phyloP scores from a whole-genome alignment of 1,140 invertebrate genomes.

The Drosophila lacertosa region DNA sequence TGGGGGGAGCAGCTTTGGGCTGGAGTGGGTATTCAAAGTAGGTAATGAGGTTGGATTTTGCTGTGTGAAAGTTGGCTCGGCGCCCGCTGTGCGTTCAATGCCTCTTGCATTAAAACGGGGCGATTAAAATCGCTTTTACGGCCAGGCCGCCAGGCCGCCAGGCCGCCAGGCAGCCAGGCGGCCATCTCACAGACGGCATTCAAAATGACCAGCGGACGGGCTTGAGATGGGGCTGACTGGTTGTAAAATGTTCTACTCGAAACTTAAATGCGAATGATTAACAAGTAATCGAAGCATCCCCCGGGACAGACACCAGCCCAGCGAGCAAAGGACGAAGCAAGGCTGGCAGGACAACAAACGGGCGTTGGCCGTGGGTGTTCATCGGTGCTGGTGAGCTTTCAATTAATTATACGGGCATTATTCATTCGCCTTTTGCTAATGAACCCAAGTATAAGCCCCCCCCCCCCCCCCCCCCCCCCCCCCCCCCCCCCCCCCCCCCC shows the following conservation, averaged over 20 bases:
- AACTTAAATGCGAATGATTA: slow-evolving; percentile 65
- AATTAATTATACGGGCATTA: slow-evolving; percentile 45
- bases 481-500: too few species aligned
- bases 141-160: slow-evolving; percentile 21
- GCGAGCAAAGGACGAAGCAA: not conserved
- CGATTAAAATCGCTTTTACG: slow-evolving; percentile 57
- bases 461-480: too few species aligned
- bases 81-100: slow-evolving; percentile 14
- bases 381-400: slow-evolving; percentile 7
- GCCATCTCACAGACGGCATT: not conserved
- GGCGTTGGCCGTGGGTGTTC: not conserved
- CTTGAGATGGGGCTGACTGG: not conserved
- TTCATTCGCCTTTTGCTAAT: slow-evolving; percentile 32
- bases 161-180: too few species aligned
- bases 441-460: slow-evolving; percentile 15
- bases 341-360: not conserved
- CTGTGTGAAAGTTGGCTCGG: not conserved
- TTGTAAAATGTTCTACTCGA: slow-evolving; percentile 43
- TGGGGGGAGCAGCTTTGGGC: not conserved
- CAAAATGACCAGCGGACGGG: not conserved
- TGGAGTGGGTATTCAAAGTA: slow-evolving; percentile 5
- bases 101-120: slow-evolving; percentile 29
- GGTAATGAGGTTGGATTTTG: slow-evolving; percentile 10
- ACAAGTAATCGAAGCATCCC: slow-evolving; percentile 57
- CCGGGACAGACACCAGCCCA: not conserved